A percentile compares a stretch with the other conserved stretches of the same genome.
Conservation (phyloP, 1,140 invertebrate species). For the Euwallacea similis region DNA sequence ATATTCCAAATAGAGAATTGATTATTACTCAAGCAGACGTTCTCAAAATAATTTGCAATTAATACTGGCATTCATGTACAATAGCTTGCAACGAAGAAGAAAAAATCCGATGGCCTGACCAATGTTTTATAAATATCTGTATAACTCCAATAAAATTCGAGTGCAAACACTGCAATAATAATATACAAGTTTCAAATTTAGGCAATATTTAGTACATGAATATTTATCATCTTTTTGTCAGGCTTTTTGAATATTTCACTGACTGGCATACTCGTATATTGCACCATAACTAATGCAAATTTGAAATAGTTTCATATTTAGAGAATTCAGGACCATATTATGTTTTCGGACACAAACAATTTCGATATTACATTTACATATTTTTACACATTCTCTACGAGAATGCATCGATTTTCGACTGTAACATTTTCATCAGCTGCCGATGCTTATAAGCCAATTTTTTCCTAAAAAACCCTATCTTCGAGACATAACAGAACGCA, state of each 20-base stretch:
- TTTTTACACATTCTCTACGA: too few species aligned
- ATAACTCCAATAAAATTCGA: background rate
- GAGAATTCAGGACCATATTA: background rate
- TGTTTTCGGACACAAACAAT: too few species aligned
- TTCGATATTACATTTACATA: too few species aligned
- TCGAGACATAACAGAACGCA: too few species aligned
- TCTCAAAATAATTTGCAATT: too few species aligned
- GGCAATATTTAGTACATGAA: constrained; percentile 6
- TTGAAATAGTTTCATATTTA: constrained; percentile 2
- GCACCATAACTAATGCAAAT: constrained; percentile 6
- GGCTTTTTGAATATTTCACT: background rate
- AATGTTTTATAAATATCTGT: background rate
- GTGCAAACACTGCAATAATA: background rate
- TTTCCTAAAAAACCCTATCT: too few species aligned
- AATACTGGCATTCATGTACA: too few species aligned
- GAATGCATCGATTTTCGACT: too few species aligned
- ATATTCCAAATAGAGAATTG: too few species aligned
- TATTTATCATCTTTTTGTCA: constrained; percentile 11
- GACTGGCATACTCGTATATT: background rate
- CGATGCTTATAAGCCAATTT: too few species aligned
- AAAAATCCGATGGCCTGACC: background rate
- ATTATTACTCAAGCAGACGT: too few species aligned
- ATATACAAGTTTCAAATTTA: constrained; percentile 2
- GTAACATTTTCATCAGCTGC: too few species aligned
- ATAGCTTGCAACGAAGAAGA: background rate